These are phyloP conservation scores for Noturus placidus DNA, from an alignment of 2,113 vertebrate species.

Conservation along the genomic window DNA sequence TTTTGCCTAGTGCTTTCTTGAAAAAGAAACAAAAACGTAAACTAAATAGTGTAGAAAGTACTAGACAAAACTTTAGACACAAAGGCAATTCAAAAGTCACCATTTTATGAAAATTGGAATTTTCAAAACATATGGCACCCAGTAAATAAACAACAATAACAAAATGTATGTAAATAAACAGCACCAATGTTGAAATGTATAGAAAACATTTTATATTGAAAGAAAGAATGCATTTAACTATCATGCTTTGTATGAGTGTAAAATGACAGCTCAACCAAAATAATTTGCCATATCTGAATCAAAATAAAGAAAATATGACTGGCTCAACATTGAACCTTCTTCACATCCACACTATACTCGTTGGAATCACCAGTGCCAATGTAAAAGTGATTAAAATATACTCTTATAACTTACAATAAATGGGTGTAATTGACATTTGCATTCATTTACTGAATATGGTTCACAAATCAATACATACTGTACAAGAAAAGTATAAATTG, in stretches of 20 bases:
- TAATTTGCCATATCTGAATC: not conserved
- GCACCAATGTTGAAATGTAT: constrained; percentile 39
- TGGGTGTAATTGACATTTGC: constrained; percentile 57
- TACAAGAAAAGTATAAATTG: constrained; percentile 68
- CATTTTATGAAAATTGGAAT: constrained; percentile 34
- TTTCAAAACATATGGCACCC: constrained; percentile 12
- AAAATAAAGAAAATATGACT: constrained; percentile 13
- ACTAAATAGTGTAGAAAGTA: not conserved
- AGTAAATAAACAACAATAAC: constrained; percentile 36
- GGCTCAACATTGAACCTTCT: constrained; percentile 1
- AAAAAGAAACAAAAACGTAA: not conserved
- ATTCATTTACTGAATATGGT: constrained; percentile 59
- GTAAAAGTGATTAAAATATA: constrained; percentile 50
- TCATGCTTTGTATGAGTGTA: not conserved
- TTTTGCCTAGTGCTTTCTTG: constrained; percentile 12
- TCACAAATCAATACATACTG: constrained; percentile 53
- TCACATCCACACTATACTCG: not conserved
- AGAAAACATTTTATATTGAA: constrained; percentile 36
- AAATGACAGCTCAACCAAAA: constrained; percentile 21
- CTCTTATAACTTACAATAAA: constrained; percentile 45
- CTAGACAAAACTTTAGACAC: not conserved
- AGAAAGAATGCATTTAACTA: constrained; percentile 39
- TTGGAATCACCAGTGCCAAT: constrained; percentile 19
- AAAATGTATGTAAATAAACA: constrained; percentile 17
- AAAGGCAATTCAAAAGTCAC: constrained; percentile 3